Percentiles rank a stretch among this genome's conserved stretches.
Conservation (phyloP, 2,797 vertebrate genomes). For the Darevskia mixta region DNA sequence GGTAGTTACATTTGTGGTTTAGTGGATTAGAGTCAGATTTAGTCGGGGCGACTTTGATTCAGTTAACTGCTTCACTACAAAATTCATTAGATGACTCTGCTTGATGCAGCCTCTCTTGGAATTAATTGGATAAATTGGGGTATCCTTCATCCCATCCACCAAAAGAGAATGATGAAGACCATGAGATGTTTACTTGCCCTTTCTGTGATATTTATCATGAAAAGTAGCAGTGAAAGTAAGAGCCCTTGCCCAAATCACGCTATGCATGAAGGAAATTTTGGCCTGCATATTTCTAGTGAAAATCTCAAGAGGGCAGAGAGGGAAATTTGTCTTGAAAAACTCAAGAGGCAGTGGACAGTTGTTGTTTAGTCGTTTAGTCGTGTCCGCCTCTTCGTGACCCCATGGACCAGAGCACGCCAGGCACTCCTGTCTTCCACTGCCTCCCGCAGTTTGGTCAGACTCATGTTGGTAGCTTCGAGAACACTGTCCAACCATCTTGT, state of each 20-base stretch:
- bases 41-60: neutral
- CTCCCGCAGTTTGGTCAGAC: no score
- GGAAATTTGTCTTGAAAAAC: neutral
- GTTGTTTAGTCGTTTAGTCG: no score
- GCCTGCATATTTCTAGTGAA: no score
- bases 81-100: no score
- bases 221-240: neutral
- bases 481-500: no score
- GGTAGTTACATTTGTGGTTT: neutral
- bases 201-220: neutral
- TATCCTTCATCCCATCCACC: neutral
- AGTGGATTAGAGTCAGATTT: neutral
- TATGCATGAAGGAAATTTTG: neutral
- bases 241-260: neutral
- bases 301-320: neutral
- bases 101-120: neutral
- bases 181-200: neutral
- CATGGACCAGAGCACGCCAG: no score
- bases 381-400: no score
- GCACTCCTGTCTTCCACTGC: no score
- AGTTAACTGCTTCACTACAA: neutral
- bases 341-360: neutral
- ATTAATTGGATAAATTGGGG: neutral
- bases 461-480: no score
- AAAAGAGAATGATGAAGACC: neutral